These are phyloP conservation scores for Spisula solida DNA, from an alignment of 2,888 invertebrate genomes.

Conservation along the genomic window DNA sequence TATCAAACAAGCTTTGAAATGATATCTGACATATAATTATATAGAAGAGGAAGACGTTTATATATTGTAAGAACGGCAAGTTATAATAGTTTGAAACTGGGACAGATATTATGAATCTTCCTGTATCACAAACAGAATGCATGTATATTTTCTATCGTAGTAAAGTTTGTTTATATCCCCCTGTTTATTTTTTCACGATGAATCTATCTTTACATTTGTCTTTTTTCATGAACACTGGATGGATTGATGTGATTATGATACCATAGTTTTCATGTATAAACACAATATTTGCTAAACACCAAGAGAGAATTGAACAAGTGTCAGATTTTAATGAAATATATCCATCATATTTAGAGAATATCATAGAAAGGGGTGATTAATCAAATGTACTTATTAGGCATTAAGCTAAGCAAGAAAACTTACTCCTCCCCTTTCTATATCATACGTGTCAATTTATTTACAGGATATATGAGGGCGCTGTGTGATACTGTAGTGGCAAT, in stretches of 20 bases:
- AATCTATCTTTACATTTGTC: background rate
- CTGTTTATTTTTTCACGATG: background rate
- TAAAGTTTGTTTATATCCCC: background rate
- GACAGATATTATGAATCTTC: background rate
- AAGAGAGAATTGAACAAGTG: background rate
- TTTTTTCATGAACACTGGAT: background rate
- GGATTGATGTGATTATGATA: background rate
- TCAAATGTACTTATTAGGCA: background rate
- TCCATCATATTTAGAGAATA: background rate
- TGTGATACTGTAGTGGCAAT: background rate
- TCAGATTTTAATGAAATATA: slow-evolving; percentile 25
- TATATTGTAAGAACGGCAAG: no score
- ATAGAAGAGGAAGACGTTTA: no score
- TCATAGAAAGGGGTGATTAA: background rate
- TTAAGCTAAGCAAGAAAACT: background rate
- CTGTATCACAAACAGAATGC: no score
- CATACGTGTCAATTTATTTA: background rate
- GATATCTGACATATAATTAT: no score
- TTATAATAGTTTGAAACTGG: no score
- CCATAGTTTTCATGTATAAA: background rate
- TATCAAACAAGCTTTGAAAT: no score
- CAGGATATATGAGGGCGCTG: background rate
- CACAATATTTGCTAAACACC: background rate
- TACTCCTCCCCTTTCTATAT: background rate
- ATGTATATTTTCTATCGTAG: no score